These are phyloP conservation scores for Rhadinocentrus ornatus DNA, from an alignment of 2,797 vertebrate genomes.

Conservation along the genomic window DNA sequence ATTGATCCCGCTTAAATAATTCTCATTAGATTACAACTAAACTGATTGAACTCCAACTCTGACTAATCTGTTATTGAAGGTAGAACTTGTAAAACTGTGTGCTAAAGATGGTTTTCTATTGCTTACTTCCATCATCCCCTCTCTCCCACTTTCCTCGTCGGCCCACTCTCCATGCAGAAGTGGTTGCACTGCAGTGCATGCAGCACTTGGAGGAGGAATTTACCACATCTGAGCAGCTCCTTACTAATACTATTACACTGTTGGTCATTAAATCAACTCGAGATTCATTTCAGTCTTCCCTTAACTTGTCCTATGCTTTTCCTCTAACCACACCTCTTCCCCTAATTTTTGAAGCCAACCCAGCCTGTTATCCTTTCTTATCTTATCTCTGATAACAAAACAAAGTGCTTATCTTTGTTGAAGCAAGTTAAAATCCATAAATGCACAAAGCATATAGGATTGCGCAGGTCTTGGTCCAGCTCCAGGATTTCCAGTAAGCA, in stretches of 20 bases:
- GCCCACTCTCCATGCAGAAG: neutral
- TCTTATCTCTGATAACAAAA: conserved; percentile 17
- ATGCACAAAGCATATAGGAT: neutral
- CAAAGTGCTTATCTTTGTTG: neutral
- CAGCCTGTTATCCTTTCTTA: neutral
- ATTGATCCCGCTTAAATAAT: neutral
- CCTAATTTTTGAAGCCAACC: neutral
- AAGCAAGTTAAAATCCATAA: conserved; percentile 3
- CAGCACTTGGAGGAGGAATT: conserved; percentile 2
- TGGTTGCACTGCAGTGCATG: neutral
- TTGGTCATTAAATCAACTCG: conserved; percentile 31
- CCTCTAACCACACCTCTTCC: neutral
- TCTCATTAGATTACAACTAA: neutral
- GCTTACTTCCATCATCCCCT: too few species aligned
- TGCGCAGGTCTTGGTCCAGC: conserved; percentile 1
- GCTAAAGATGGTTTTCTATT: neutral
- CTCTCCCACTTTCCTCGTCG: neutral
- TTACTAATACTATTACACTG: conserved; percentile 32
- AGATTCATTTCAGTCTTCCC: neutral
- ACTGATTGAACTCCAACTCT: neutral
- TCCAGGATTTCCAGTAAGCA: neutral
- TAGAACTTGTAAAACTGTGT: neutral
- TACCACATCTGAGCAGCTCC: neutral
- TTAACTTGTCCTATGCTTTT: neutral
- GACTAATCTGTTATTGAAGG: neutral